Conservation (phyloP, 1,140 invertebrate genomes). For the Ctenoplectra terminalis region DNA sequence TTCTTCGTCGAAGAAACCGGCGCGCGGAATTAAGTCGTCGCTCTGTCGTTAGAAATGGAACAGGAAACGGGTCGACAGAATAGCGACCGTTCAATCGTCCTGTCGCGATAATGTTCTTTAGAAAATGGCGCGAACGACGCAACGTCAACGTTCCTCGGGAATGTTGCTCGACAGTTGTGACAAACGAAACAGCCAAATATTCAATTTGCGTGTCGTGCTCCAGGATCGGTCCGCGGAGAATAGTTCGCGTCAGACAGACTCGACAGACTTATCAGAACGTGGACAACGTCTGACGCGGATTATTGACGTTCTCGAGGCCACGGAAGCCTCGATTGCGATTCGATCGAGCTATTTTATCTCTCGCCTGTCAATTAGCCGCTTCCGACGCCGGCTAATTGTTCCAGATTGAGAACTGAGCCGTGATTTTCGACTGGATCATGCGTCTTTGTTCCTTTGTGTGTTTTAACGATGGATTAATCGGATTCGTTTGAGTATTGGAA, state of each 20-base stretch:
- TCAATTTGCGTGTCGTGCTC: background rate
- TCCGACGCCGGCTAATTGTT: conserved; percentile 7
- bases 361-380: conserved; percentile 13
- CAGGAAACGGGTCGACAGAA: background rate
- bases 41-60: background rate
- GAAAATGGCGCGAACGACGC: background rate
- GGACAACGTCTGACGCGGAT: conserved; percentile 6
- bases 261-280: conserved; percentile 21
- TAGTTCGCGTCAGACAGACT: background rate
- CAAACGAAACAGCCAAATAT: conserved; percentile 27
- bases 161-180: background rate
- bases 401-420: background rate
- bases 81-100: background rate
- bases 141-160: no score
- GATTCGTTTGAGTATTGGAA: no score
- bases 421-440: background rate
- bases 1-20: no score
- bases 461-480: background rate
- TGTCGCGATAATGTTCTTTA: conserved; percentile 2
- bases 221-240: background rate
- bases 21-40: background rate
- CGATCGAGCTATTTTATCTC: conserved; percentile 21
- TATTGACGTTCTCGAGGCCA: conserved; percentile 10
- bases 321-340: conserved; percentile 4
- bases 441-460: background rate